Conservation (phyloP, 2,888 invertebrate genomes). For the Apodemia mormo region DNA sequence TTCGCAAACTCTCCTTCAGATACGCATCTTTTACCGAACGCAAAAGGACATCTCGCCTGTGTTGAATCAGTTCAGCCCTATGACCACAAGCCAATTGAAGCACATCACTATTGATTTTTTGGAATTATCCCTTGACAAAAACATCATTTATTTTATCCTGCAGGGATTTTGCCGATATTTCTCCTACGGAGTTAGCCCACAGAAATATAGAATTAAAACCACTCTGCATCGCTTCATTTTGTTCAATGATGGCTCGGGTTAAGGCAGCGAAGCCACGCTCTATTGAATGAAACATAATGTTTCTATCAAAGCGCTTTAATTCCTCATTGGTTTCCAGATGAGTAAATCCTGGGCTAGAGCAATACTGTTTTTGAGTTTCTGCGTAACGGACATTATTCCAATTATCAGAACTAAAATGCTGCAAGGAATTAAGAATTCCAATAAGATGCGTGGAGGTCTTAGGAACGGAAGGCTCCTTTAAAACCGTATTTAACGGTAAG, state of each 20-base stretch:
- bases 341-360: constrained; percentile 23
- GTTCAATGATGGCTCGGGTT: constrained; percentile 33
- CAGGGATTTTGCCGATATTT: constrained; percentile 23
- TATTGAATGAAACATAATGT: constrained; percentile 17
- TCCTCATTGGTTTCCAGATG: constrained; percentile 35
- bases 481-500: not conserved
- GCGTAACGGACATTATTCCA: constrained; percentile 7
- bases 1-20: not conserved
- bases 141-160: constrained; percentile 28
- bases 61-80: not conserved
- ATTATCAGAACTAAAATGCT: constrained; percentile 6
- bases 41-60: too few species aligned
- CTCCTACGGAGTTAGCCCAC: constrained; percentile 20
- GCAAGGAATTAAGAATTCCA: not conserved
- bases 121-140: constrained; percentile 11
- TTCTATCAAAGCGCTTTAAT: constrained; percentile 26
- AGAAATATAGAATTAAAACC: constrained; percentile 26
- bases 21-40: too few species aligned
- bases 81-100: not conserved
- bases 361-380: constrained; percentile 9
- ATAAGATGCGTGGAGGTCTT: not conserved
- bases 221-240: constrained; percentile 29
- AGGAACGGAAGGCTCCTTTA: not conserved
- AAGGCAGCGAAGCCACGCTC: constrained; percentile 35
- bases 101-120: not conserved